Percentiles rank a stretch among this genome's conserved stretches.
Evolutionary conservation across 2,888 invertebrate genomes (phyloP).

Genomic region (Leptopilina drosophilae): DNA sequence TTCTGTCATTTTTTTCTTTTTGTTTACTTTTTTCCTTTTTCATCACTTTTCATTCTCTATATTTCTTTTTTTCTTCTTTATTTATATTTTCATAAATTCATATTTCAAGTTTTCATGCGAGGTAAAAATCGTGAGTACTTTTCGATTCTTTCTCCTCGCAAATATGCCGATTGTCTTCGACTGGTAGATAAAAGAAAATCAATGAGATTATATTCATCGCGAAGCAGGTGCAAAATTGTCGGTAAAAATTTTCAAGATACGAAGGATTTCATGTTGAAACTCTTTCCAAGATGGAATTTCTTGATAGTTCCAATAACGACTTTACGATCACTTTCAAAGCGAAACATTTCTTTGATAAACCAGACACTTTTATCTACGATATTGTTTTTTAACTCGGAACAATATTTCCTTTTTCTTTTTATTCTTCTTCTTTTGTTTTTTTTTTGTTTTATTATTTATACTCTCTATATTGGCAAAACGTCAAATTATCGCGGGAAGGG

Average conservation of each 20-base stretch:
- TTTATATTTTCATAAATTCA: conserved; percentile 7
- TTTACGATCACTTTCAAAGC: conserved; percentile 9
- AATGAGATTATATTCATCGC: background rate
- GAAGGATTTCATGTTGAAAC: conserved; percentile 1
- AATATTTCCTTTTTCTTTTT: background rate
- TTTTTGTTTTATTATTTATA: background rate
- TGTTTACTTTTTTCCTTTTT: background rate
- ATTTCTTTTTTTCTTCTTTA: background rate
- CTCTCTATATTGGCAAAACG: background rate
- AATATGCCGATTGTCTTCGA: conserved; percentile 8
- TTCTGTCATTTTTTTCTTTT: background rate
- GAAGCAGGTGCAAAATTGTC: background rate
- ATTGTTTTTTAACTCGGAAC: background rate
- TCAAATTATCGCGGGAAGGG: too few relatives aligned
- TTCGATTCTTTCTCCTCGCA: background rate
- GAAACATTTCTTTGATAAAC: conserved; percentile 20
- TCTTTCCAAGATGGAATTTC: background rate
- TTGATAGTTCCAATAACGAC: conserved; percentile 4
- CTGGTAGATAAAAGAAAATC: conserved; percentile 2
- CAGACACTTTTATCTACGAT: background rate
- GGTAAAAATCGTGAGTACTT: background rate
- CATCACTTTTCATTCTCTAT: background rate
- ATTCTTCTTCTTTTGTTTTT: background rate
- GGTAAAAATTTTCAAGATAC: background rate
- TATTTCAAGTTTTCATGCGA: background rate